A percentile compares a stretch with the other conserved stretches of the same genome.
phyloP scores from a whole-genome alignment of 92 coral and sea anemone species.

The Umimayanthus chanpuru region DNA sequence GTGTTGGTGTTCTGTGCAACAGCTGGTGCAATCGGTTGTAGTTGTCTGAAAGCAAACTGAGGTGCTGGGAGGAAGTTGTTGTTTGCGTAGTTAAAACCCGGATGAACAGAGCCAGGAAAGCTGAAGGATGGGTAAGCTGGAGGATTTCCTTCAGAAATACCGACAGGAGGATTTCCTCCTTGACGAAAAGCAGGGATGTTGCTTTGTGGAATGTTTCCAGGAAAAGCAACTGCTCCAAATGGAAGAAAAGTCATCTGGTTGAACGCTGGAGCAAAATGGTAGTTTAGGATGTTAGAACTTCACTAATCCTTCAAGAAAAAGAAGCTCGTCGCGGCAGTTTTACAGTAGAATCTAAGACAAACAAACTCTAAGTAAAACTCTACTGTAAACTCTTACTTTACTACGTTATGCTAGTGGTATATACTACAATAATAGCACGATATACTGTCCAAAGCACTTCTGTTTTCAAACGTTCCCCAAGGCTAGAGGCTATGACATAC shows the following conservation, averaged over 20 bases:
- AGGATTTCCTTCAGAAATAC: not conserved
- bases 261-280: not conserved
- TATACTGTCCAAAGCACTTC: too few relatives aligned
- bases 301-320: too few relatives aligned
- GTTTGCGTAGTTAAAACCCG: slow-evolving; percentile 19
- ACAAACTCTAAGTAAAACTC: too few relatives aligned
- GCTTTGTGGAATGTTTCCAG: slow-evolving; percentile 18
- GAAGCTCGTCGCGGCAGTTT: not conserved
- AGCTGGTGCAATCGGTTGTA: slow-evolving; percentile 15
- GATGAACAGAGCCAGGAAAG: slow-evolving; percentile 15
- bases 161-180: too few relatives aligned
- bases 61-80: slow-evolving; percentile 16
- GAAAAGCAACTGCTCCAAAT: slow-evolving; percentile 33
- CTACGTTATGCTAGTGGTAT: too few relatives aligned
- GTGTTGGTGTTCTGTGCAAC: not conserved
- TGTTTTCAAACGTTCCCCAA: too few relatives aligned
- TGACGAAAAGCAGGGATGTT: not conserved
- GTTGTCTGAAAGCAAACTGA: slow-evolving; percentile 16
- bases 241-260: slow-evolving; percentile 25
- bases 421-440: too few relatives aligned
- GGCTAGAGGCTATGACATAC: too few relatives aligned
- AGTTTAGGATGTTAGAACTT: not conserved
- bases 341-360: too few relatives aligned
- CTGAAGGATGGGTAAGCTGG: not conserved
- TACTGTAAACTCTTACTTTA: too few relatives aligned